These are phyloP conservation scores for Argyra leucocephala DNA, from an alignment of 2,888 invertebrate genomes.

Conservation along the genomic window DNA sequence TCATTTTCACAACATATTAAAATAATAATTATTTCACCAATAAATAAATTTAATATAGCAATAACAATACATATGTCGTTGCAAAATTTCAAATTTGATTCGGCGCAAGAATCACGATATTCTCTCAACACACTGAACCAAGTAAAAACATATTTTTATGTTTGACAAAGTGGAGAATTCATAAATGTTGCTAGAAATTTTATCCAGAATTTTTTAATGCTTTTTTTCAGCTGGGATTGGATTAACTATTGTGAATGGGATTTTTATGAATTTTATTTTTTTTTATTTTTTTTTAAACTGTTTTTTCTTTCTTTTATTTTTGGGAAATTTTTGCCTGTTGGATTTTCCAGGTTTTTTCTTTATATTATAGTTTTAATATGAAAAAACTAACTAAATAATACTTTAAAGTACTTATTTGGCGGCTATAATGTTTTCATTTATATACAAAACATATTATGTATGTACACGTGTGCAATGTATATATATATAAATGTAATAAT, in stretches of 20 bases:
- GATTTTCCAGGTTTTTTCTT: background rate
- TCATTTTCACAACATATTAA: no score
- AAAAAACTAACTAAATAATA: background rate
- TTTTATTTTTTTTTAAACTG: background rate
- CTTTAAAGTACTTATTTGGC: background rate
- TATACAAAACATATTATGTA: background rate
- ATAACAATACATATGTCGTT: no score
- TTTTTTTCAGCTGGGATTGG: no score
- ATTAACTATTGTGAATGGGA: background rate
- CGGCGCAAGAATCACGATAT: no score
- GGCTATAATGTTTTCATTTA: background rate
- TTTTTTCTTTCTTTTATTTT: background rate
- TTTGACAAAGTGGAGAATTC: no score
- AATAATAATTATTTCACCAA: no score
- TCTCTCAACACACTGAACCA: no score
- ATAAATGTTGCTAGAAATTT: no score
- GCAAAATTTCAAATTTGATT: no score
- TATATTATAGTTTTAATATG: background rate
- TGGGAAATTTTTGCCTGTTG: constrained; percentile 6
- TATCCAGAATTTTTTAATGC: no score
- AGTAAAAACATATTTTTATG: no score
- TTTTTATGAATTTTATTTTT: background rate
- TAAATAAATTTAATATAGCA: no score
- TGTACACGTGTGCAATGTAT: background rate
- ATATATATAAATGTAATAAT: background rate